Percentiles rank a stretch among this genome's conserved stretches.
Evolutionary conservation across 2,888 invertebrate species (phyloP).

Genomic region (Pyrochroa serraticornis): DNA sequence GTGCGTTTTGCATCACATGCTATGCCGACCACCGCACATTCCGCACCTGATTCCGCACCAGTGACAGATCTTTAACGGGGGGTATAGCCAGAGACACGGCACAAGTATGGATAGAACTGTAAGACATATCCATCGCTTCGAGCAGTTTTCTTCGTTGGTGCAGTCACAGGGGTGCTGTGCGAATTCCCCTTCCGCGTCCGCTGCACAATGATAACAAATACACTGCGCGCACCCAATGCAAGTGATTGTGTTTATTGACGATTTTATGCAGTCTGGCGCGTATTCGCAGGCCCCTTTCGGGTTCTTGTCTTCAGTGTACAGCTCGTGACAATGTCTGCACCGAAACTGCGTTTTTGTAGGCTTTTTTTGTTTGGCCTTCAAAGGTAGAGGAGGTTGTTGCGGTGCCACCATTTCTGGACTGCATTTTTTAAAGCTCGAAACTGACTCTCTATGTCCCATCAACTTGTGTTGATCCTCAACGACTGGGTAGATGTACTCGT

Average conservation of each 20-base stretch:
- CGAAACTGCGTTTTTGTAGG: conserved; percentile 49
- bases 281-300: conserved; percentile 83
- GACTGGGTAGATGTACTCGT: conserved; percentile 88
- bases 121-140: conserved; percentile 85
- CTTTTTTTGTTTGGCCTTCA: conserved; percentile 31
- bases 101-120: conserved; percentile 84
- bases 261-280: conserved; percentile 83
- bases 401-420: conserved; percentile 43
- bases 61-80: conserved; percentile 84
- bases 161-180: conserved; percentile 86
- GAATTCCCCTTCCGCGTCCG: conserved; percentile 88
- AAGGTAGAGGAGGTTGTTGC: conserved; percentile 44
- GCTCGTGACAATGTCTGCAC: conserved; percentile 78
- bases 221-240: conserved; percentile 77
- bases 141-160: conserved; percentile 71
- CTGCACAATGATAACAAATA: conserved; percentile 92
- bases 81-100: conserved; percentile 94
- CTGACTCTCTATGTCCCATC: conserved; percentile 58
- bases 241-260: conserved; percentile 80
- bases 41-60: conserved; percentile 81
- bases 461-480: conserved; percentile 60
- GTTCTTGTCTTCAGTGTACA: conserved; percentile 84
- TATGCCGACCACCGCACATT: conserved; percentile 84
- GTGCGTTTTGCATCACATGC: conserved; percentile 49
- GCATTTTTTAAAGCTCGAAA: conserved; percentile 71